Conservation (phyloP, 2,888 invertebrate species). For the Fragum fragum region DNA sequence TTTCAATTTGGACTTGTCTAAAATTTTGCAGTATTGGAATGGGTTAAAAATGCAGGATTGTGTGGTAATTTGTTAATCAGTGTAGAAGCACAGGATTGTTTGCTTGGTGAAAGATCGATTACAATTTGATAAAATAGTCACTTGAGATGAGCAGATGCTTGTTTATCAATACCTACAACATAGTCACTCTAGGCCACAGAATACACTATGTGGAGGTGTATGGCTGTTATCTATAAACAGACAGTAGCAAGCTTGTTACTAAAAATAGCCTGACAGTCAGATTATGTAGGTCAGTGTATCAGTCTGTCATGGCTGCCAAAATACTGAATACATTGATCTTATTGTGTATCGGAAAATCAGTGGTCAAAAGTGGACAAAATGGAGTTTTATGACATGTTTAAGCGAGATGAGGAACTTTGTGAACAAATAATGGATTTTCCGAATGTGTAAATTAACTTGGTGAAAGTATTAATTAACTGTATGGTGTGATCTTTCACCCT, state of each 20-base stretch:
- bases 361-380: neutral
- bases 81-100: no score
- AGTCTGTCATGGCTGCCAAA: constrained; percentile 28
- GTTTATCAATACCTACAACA: no score
- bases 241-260: constrained; percentile 10
- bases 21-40: no score
- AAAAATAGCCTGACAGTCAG: constrained; percentile 29
- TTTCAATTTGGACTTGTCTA: no score
- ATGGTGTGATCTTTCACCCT: neutral
- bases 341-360: neutral
- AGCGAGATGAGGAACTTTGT: neutral
- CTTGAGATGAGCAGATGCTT: no score
- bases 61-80: no score
- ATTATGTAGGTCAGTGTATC: constrained; percentile 23
- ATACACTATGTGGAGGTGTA: no score
- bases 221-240: neutral
- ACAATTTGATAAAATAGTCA: no score
- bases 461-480: neutral
- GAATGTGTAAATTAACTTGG: neutral
- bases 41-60: no score
- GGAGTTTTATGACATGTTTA: neutral
- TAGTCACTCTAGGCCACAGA: no score
- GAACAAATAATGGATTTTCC: neutral
- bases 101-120: no score
- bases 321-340: constrained; percentile 12